A percentile compares a stretch with the other conserved stretches of the same genome.
Evolutionary conservation across 2,113 vertebrate genomes (phyloP).

Genomic region (Pagrus major): DNA sequence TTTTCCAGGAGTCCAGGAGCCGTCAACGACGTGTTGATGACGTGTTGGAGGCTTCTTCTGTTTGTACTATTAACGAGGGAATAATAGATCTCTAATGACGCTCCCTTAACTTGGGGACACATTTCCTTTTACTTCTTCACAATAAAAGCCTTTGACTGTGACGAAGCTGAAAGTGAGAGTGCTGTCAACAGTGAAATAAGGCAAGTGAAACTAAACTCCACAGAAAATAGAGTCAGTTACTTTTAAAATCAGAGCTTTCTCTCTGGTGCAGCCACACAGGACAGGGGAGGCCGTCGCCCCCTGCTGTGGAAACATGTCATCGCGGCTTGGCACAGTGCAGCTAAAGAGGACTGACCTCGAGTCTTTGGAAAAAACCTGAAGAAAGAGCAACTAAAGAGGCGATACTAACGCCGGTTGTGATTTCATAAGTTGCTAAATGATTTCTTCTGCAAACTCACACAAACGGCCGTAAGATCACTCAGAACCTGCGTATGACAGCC

Average conservation of each 20-base stretch:
- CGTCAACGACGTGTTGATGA: too few relatives aligned
- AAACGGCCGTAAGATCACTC: not conserved
- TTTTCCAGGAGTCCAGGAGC: not conserved
- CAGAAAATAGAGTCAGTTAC: not conserved
- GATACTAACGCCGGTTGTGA: not conserved
- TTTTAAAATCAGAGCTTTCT: too few relatives aligned
- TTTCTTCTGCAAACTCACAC: not conserved
- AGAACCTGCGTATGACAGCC: not conserved
- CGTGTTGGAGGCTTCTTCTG: too few relatives aligned
- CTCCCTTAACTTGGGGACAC: not conserved
- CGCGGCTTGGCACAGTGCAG: not conserved
- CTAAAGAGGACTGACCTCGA: not conserved
- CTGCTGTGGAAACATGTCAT: not conserved
- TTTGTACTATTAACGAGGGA: not conserved
- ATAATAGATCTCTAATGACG: not conserved
- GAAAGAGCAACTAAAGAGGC: not conserved
- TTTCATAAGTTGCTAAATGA: not conserved
- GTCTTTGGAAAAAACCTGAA: not conserved
- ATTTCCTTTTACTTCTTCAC: not conserved
- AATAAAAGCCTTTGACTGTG: not conserved
- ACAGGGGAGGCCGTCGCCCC: too few relatives aligned
- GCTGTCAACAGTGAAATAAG: not conserved
- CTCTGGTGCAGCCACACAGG: too few relatives aligned
- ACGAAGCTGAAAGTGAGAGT: not conserved
- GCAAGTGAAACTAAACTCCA: too few relatives aligned